Base-by-base conservation (phyloP, 2,113 vertebrate genomes). In the Podocnemis expansa region DNA sequence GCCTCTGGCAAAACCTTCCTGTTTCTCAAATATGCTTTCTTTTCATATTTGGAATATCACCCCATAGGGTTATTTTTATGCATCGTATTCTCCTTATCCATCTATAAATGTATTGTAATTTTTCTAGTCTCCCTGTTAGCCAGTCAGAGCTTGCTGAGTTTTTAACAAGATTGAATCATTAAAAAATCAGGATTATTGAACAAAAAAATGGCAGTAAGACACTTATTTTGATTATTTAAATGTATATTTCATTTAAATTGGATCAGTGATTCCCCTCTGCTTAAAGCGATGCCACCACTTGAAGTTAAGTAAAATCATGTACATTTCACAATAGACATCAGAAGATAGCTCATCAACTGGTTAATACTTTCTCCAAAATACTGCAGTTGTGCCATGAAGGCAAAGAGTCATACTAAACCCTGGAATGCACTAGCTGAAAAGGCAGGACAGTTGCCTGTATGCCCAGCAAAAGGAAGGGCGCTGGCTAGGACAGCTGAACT, bases 391-490 rank as follows among this genome's bases (percentile, higher is more conserved):
- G 24, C 51, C n/a, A 89, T 85, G 76, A 95, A 87, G 81, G 88
- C 0, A 3, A 31, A 67, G 1, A 4, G 58, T 1, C 7, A 10
- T 41, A 91, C 51, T 84, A 70, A 67, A 92, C 49, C 86, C 56
- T 4, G 8, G 54, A 1, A 0, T 19, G 54, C 55, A 54, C 78
- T 41, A 82, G 16, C 49, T 93, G 86, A 75, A 2, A 4, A 82
- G 43, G 51, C 45, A 73, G 63, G 84, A 58, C n/a, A n/a, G 75
- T 54, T 5, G 31, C 89, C 0, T 0, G 75, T 1, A 0, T 29
- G 83, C 27, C 43, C 51, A 25, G 60, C 1, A 0, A 67, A 51
- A 79, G 85, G 25, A 76, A 38, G n/a, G 19, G 63, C 22, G 63
- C 73, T 76, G 41, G 22, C 0, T 0, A 49, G 75, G 92, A 80